These are phyloP conservation scores for Hybos culiciformis DNA, from an alignment of 2,888 invertebrate species.

Conservation along the genomic window DNA sequence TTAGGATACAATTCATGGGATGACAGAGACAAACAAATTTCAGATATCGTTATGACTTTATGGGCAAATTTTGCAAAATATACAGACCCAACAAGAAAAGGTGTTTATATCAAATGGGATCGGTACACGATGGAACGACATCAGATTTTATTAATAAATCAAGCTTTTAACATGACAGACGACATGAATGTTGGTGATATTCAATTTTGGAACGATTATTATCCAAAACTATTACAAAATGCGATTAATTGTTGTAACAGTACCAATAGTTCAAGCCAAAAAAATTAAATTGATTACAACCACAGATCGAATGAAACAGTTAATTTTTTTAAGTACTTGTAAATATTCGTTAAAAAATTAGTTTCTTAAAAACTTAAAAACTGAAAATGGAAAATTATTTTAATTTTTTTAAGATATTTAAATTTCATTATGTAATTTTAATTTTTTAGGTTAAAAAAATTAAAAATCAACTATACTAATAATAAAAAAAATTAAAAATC, in stretches of 20 bases:
- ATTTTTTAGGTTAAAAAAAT: too few relatives aligned
- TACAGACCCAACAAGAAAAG: constrained; percentile 55
- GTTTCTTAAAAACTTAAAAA: too few relatives aligned
- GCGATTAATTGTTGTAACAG: constrained; percentile 63
- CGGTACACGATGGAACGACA: constrained; percentile 51
- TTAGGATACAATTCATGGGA: constrained; percentile 62
- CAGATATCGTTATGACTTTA: constrained; percentile 68
- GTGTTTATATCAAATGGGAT: constrained; percentile 64
- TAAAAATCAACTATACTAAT: too few relatives aligned
- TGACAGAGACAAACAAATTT: constrained; percentile 58
- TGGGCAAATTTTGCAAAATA: constrained; percentile 66
- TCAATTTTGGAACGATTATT: constrained; percentile 75
- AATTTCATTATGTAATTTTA: too few relatives aligned
- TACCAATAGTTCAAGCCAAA: too few relatives aligned
- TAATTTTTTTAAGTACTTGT: too few relatives aligned
- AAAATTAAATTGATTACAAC: too few relatives aligned
- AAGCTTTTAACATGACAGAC: constrained; percentile 64
- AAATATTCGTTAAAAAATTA: too few relatives aligned
- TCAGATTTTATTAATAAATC: constrained; percentile 58
- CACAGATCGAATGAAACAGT: too few relatives aligned
- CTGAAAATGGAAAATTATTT: too few relatives aligned
- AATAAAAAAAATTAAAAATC: too few relatives aligned
- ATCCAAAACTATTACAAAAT: constrained; percentile 58
- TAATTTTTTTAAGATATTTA: too few relatives aligned
- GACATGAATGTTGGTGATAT: constrained; percentile 61